Percentiles rank a stretch among this genome's conserved stretches.
Conservation (phyloP, 1,140 invertebrate genomes). For the Penaeus japonicus region DNA sequence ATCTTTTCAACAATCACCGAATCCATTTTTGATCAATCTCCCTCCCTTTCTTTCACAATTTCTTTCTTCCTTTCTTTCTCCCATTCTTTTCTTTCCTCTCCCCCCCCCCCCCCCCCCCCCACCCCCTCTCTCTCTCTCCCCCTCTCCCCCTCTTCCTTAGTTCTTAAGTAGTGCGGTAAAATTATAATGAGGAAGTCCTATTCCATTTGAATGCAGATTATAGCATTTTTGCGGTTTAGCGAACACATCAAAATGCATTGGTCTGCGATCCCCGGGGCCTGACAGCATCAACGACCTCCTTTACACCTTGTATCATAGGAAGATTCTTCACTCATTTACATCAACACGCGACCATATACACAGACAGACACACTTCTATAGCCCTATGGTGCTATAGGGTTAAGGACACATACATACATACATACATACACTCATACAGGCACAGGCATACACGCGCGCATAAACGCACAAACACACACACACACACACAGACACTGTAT, state of each 20-base stretch:
- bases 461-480: no score
- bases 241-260: conserved; percentile 10
- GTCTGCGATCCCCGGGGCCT: background rate
- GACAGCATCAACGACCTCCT: background rate
- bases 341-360: no score
- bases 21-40: no score
- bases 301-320: background rate
- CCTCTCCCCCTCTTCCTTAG: background rate
- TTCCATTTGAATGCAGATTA: conserved; percentile 8
- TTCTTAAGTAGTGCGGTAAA: background rate
- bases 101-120: background rate
- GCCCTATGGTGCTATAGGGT: no score
- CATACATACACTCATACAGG: no score
- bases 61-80: no score
- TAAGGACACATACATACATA: no score
- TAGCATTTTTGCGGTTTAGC: background rate
- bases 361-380: no score
- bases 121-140: background rate
- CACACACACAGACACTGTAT: no score
- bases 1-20: no score
- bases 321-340: background rate
- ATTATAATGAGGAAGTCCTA: background rate
- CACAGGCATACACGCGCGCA: no score
- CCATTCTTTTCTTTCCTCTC: background rate
- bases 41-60: no score